Base-by-base conservation (phyloP, 64 coral and sea anemone genomes). In the Porites australiensis region DNA sequence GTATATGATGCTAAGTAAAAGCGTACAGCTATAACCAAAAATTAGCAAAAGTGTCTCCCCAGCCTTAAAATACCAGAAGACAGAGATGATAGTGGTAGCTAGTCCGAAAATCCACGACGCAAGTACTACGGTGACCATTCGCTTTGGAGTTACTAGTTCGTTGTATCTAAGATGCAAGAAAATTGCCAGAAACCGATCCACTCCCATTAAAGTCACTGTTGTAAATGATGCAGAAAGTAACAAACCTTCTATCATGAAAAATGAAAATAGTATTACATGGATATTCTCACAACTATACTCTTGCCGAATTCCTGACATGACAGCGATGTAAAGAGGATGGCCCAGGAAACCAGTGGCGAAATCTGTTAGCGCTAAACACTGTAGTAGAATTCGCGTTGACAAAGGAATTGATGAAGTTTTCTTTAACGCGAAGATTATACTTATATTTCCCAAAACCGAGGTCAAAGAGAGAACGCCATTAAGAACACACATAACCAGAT, bases 151-250 rank as follows among this genome's bases (percentile, higher is more conserved):
- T 18, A 83, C 58, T 11, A 83, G 46, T 50, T 83, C 44, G 7
- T 67, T 51, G 46, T 83, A 83, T 68, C 81, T 18, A 13, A 83
- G 46, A 67, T 83, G 81, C 62, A 68, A 63, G 8, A 8, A 37
- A 19, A 83, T 83, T 15, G 81, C 61, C 3, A 83, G 81, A 20
- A 83, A 83, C 4, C 81, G 81, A 64, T 83, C 81, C 14, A 83
- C 46, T 20, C 81, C 81, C 3, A 51, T 83, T 2, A 83, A 22
- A 11, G 45, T 50, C 7, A 83, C 81, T 9, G 18, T 52, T 4
- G 5, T 7, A 4, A 68, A 23, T 0, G 81, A 83, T 19, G 19
- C 46, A 50, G 27, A 0, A 1, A 22, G 18, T 50, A 50, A n/a
- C 2, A 18, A 50, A 83, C 61, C 18, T 10, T 43, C 16, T 6